Percentiles rank a stretch among this genome's conserved stretches.
phyloP scores from a whole-genome alignment of 2,797 vertebrate genomes.

The Threskiornis aethiopicus region DNA sequence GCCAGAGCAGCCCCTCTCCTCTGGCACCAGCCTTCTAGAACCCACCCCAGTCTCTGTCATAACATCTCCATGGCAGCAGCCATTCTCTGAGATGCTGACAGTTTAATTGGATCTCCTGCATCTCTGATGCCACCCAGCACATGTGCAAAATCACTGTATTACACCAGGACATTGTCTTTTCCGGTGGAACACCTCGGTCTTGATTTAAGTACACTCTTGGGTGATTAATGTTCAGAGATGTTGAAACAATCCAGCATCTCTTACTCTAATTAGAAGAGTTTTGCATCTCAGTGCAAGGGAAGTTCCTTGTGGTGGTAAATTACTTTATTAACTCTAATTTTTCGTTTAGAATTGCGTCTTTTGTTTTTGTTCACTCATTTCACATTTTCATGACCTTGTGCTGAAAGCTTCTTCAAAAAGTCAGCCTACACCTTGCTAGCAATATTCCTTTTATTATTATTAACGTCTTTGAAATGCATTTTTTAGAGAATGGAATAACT shows the following conservation, averaged over 20 bases:
- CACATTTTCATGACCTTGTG: background rate
- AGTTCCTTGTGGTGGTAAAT: background rate
- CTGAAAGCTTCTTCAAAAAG: background rate
- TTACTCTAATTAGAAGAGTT: background rate
- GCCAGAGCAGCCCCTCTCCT: no score
- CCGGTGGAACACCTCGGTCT: background rate
- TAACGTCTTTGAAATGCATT: background rate
- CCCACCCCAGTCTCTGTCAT: background rate
- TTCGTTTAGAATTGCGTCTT: background rate
- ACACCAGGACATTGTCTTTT: background rate
- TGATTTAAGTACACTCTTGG: background rate
- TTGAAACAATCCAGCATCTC: background rate
- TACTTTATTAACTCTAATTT: background rate
- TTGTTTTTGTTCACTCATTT: background rate
- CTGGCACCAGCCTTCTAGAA: background rate
- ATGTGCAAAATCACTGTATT: background rate
- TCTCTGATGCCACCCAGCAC: background rate
- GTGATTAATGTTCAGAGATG: background rate
- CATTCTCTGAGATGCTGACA: background rate
- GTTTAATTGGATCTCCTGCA: background rate
- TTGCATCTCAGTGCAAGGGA: background rate
- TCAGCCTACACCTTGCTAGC: background rate
- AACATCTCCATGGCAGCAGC: background rate
- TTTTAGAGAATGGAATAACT: background rate
- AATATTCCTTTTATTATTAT: background rate